Evolutionary conservation across 2,113 vertebrate species (phyloP).

Genomic region (Origma solitaria): DNA sequence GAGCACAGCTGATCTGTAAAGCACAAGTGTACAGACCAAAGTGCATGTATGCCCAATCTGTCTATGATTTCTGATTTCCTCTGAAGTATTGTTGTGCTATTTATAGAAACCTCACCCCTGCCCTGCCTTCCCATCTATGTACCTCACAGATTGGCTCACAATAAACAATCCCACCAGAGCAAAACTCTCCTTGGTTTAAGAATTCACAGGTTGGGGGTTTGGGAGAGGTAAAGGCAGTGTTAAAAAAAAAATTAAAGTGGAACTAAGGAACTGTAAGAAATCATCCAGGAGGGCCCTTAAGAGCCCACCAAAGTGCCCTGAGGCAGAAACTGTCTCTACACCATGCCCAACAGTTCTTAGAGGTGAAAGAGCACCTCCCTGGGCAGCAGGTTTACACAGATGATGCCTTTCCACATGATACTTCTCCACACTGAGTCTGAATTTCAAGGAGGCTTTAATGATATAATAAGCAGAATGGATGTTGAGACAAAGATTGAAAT

Average conservation of each 20-base stretch:
- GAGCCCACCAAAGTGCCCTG: not conserved
- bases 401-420: not conserved
- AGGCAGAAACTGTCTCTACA: not conserved
- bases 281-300: not conserved
- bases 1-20: not conserved
- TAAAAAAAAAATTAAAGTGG: not conserved
- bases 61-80: not conserved
- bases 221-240: accelerated
- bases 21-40: not conserved
- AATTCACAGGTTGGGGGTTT: not conserved
- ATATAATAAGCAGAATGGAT: not conserved
- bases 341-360: accelerated
- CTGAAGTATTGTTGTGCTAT: not conserved
- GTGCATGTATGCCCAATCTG: not conserved
- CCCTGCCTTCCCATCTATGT: accelerated
- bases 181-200: not conserved
- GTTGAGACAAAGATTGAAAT: not conserved
- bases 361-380: not conserved
- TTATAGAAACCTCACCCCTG: accelerated
- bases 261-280: not conserved
- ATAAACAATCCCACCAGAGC: not conserved
- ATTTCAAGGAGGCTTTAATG: not conserved
- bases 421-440: not conserved
- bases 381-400: not conserved
- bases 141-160: not conserved